Percentiles rank a stretch among this genome's conserved stretches.
Evolutionary conservation across 2,113 vertebrate genomes (phyloP).

Genomic region (Oxyruncus cristatus): DNA sequence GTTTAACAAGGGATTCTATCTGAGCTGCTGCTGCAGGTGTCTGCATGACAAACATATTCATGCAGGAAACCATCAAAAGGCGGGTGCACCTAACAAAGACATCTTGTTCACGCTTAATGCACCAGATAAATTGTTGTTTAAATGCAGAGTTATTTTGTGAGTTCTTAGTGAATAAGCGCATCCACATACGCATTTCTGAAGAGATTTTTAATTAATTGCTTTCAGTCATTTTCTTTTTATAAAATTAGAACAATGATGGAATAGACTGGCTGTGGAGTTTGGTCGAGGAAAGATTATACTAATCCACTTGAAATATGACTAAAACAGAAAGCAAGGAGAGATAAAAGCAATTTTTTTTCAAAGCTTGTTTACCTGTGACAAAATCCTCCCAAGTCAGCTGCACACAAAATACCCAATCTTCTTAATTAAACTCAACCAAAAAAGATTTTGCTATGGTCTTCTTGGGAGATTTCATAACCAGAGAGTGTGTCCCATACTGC

Average conservation of each 20-base stretch:
- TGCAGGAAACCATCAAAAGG: background rate
- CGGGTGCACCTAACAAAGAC: background rate
- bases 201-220: slow-evolving; percentile 40
- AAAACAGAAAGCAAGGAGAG: slow-evolving; percentile 16
- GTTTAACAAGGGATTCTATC: background rate
- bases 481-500: background rate
- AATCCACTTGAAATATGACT: slow-evolving; percentile 28
- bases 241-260: slow-evolving; percentile 25
- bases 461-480: background rate
- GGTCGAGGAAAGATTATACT: background rate
- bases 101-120: background rate
- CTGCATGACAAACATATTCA: background rate
- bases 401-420: background rate
- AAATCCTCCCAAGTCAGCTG: slow-evolving; percentile 7
- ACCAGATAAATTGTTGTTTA: background rate
- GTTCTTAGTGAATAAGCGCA: background rate
- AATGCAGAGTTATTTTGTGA: background rate
- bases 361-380: slow-evolving; percentile 42
- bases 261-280: slow-evolving; percentile 12
- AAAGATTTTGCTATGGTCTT: background rate
- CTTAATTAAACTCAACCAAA: background rate
- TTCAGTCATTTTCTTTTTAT: slow-evolving; percentile 6
- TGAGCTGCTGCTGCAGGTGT: background rate
- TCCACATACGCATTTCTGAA: background rate
- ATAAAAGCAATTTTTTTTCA: slow-evolving; percentile 1